Conservation (phyloP, 2,797 vertebrate species). For the Rhynchotus rufescens region DNA sequence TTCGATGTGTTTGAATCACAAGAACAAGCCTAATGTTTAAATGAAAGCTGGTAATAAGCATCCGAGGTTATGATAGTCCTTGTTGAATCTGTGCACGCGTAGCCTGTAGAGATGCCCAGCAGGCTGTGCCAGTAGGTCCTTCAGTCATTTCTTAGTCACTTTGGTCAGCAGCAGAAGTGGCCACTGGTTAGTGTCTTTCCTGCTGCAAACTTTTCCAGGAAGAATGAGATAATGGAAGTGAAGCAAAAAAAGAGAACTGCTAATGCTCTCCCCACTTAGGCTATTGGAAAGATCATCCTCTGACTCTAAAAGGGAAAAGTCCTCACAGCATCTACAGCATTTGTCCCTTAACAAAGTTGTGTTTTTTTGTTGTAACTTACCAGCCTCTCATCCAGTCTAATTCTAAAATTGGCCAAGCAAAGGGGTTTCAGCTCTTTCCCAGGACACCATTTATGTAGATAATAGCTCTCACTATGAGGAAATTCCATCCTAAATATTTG, state of each 20-base stretch:
- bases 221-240: not conserved
- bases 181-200: not conserved
- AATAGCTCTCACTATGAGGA: not conserved
- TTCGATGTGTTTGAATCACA: fast-evolving
- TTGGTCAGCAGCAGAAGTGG: not conserved
- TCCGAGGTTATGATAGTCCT: not conserved
- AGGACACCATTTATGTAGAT: not conserved
- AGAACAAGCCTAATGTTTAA: not conserved
- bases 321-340: not conserved
- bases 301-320: not conserved
- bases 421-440: not conserved
- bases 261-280: not conserved
- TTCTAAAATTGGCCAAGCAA: not conserved
- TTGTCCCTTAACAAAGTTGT: not conserved
- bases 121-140: not conserved
- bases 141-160: not conserved
- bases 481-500: not conserved
- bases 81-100: not conserved
- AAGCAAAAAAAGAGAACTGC: not conserved
- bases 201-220: not conserved
- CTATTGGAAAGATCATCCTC: not conserved
- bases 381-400: not conserved
- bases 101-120: not conserved
- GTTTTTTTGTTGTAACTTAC: not conserved
- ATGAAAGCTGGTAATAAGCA: not conserved